Percentiles rank a stretch among this genome's conserved stretches.
phyloP scores from a whole-genome alignment of 2,113 vertebrate species.

The Coregonus clupeaformis region DNA sequence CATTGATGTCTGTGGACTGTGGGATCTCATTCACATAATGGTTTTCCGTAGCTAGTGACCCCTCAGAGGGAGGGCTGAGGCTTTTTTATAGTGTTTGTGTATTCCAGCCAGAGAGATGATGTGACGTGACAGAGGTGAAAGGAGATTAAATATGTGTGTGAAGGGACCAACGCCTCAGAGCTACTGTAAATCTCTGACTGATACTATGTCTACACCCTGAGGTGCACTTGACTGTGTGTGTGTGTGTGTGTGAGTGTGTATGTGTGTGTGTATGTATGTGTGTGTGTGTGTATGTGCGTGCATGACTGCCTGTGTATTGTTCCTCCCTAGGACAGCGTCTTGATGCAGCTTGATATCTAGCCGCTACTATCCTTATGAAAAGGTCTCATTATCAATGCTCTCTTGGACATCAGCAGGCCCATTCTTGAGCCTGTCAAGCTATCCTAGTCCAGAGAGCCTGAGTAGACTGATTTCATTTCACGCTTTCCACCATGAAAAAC shows the following conservation, averaged over 20 bases:
- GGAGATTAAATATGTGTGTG: constrained; percentile 43
- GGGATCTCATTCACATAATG: too few species aligned
- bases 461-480: background rate
- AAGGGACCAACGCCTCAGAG: constrained; percentile 30
- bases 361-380: background rate
- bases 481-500: background rate
- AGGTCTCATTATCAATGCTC: background rate
- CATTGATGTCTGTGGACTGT: too few species aligned
- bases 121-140: constrained; percentile 49
- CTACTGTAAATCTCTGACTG: constrained; percentile 11
- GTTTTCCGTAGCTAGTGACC: too few species aligned
- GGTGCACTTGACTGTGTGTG: constrained; percentile 20
- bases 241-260: background rate
- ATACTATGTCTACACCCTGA: constrained; percentile 11
- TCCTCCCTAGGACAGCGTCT: background rate
- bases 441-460: background rate
- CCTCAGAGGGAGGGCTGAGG: too few species aligned
- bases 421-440: background rate
- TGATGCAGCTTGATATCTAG: background rate
- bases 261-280: too few species aligned
- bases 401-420: background rate
- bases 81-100: background rate
- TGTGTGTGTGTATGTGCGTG: background rate
- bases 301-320: constrained; percentile 20
- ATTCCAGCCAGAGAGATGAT: background rate